phyloP scores from a whole-genome alignment of 2,797 vertebrate genomes.

The Leptoclinus maculatus region DNA sequence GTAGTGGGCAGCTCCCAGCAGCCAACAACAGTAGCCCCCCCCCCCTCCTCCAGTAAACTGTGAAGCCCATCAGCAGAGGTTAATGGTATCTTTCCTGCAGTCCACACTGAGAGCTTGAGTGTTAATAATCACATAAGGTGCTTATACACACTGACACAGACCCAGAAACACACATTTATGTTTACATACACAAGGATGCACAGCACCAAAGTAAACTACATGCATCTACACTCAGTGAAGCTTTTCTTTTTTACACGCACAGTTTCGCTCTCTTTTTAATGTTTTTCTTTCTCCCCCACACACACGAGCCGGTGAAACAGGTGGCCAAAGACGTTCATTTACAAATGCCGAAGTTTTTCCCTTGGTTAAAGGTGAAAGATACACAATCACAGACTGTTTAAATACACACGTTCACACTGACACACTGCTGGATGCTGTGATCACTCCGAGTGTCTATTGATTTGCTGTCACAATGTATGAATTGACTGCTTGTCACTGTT shows the following conservation, averaged over 20 bases:
- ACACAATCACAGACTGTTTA: constrained; percentile 12
- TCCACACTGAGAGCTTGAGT: constrained; percentile 45
- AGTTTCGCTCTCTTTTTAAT: neutral
- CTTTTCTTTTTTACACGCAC: neutral
- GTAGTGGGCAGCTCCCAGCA: constrained; percentile 39
- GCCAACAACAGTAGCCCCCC: constrained; percentile 29
- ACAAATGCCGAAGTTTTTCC: constrained; percentile 2
- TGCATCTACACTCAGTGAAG: constrained; percentile 12
- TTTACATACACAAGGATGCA: constrained; percentile 24
- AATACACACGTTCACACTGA: neutral
- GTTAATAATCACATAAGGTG: constrained; percentile 68
- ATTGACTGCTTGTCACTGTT: constrained; percentile 68
- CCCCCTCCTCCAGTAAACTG: constrained; percentile 31
- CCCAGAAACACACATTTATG: constrained; percentile 16
- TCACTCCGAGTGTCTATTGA: constrained; percentile 59
- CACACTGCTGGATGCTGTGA: constrained; percentile 39
- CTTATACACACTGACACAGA: constrained; percentile 40
- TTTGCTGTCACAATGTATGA: constrained; percentile 68
- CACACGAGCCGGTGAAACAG: neutral
- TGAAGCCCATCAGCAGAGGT: too few relatives aligned
- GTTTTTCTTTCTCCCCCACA: neutral
- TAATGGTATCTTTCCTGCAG: constrained; percentile 75
- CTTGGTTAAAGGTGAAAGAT: neutral
- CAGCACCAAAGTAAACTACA: constrained; percentile 7
- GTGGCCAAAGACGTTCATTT: neutral